These are phyloP conservation scores for Rhynchophorus ferrugineus DNA, from an alignment of 1,140 invertebrate genomes.

Conservation along the genomic window DNA sequence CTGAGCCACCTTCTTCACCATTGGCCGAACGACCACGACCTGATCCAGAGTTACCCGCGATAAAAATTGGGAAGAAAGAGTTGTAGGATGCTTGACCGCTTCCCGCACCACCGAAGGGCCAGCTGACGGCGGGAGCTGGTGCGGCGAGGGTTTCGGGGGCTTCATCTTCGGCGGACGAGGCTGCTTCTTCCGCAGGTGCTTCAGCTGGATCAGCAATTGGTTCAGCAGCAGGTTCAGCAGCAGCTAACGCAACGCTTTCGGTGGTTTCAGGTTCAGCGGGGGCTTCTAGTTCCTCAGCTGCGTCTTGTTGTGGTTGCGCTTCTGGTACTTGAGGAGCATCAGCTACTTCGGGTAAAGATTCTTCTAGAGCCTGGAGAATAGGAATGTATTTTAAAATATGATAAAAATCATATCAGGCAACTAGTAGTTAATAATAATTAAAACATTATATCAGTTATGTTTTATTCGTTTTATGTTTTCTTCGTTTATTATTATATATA, in stretches of 20 bases:
- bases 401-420: too few species aligned
- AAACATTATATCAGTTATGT: too few species aligned
- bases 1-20: constrained; percentile 56
- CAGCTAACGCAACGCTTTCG: constrained; percentile 1
- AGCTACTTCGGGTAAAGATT: constrained; percentile 9
- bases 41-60: constrained; percentile 41
- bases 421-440: too few species aligned
- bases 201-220: background rate
- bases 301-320: background rate
- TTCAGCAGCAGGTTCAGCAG: background rate
- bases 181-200: too few species aligned
- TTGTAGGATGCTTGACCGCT: constrained; percentile 37
- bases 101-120: constrained; percentile 29
- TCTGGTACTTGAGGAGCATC: background rate
- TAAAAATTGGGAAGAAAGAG: constrained; percentile 56
- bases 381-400: too few species aligned
- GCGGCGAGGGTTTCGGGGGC: too few species aligned
- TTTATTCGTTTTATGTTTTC: too few species aligned
- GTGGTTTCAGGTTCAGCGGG: constrained; percentile 9
- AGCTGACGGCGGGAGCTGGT: constrained; percentile 23
- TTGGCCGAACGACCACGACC: constrained; percentile 34
- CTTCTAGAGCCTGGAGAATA: constrained; percentile 6
- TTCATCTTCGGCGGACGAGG: too few species aligned
- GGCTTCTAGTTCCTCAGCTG: constrained; percentile 13
- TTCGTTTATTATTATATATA: too few species aligned